These are phyloP conservation scores for Periophthalmus magnuspinnatus DNA, from an alignment of 2,797 vertebrate species.

Conservation along the genomic window DNA sequence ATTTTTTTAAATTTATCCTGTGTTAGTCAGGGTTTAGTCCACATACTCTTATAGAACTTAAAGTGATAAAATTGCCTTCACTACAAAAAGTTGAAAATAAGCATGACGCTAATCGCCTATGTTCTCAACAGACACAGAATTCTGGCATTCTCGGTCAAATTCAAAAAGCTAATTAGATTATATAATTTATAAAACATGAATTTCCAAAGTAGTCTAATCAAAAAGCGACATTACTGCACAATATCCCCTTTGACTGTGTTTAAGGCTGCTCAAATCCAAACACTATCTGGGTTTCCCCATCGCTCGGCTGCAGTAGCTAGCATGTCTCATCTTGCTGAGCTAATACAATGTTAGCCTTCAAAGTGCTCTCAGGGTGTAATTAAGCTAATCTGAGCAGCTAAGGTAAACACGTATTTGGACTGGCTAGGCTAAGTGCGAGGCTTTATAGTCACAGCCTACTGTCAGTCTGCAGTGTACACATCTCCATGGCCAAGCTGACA, in stretches of 20 bases:
- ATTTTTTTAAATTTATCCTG: too few relatives aligned
- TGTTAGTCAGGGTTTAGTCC: too few relatives aligned
- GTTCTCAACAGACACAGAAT: too few relatives aligned
- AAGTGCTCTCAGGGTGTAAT: slow-evolving; percentile 58
- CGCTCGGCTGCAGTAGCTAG: slow-evolving; percentile 34
- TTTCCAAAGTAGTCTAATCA: background rate
- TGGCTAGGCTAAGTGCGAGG: slow-evolving; percentile 21
- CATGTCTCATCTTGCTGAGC: slow-evolving; percentile 35
- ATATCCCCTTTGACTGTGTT: background rate
- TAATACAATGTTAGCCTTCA: slow-evolving; percentile 48
- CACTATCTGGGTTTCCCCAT: slow-evolving; percentile 49
- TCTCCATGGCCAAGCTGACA: slow-evolving; percentile 30
- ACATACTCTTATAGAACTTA: too few relatives aligned
- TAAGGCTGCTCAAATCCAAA: background rate
- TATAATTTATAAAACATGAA: background rate
- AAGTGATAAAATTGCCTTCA: too few relatives aligned
- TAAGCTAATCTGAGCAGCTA: slow-evolving; percentile 60
- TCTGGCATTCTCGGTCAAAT: too few relatives aligned
- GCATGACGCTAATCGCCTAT: too few relatives aligned
- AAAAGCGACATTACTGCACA: background rate
- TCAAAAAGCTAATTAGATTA: background rate
- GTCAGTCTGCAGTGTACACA: slow-evolving; percentile 10
- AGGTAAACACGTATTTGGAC: slow-evolving; percentile 14
- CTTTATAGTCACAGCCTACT: slow-evolving; percentile 41
- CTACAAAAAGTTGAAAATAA: too few relatives aligned